Evolutionary conservation across 2,113 vertebrate genomes (phyloP).

Genomic region (Chamaea fasciata): DNA sequence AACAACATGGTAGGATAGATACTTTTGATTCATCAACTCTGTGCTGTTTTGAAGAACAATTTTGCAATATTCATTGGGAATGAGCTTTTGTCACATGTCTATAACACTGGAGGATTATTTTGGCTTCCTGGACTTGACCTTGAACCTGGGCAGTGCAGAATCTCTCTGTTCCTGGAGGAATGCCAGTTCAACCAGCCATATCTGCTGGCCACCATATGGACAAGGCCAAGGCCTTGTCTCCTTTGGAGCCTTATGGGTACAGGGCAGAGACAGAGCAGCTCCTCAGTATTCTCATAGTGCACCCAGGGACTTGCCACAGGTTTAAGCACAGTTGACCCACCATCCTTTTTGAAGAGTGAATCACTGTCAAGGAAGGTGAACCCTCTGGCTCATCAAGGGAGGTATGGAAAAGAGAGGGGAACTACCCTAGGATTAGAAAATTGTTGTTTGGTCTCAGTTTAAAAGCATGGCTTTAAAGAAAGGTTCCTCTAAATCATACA

Average conservation of each 20-base stretch:
- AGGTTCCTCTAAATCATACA: neutral
- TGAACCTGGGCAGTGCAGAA: neutral
- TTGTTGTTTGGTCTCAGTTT: neutral
- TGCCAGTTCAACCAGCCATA: neutral
- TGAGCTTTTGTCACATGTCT: neutral
- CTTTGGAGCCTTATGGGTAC: neutral
- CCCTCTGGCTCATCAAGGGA: neutral
- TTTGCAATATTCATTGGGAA: neutral
- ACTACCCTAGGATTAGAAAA: neutral
- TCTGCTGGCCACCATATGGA: neutral
- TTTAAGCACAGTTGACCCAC: neutral
- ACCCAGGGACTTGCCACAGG: neutral
- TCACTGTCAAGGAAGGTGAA: fast-evolving
- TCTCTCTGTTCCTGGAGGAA: neutral
- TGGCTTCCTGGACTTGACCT: neutral
- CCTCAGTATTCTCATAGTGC: neutral
- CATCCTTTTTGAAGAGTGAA: neutral
- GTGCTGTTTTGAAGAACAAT: neutral
- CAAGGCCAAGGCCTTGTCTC: neutral
- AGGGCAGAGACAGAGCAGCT: neutral
- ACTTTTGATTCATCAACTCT: neutral
- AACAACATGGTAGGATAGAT: neutral
- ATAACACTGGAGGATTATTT: neutral
- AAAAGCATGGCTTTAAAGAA: neutral
- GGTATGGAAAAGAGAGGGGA: neutral